Percentiles rank a stretch among this genome's conserved stretches.
These are phyloP conservation scores for Erpornis zantholeuca DNA, from an alignment of 2,113 vertebrate genomes.

Conservation along the genomic window DNA sequence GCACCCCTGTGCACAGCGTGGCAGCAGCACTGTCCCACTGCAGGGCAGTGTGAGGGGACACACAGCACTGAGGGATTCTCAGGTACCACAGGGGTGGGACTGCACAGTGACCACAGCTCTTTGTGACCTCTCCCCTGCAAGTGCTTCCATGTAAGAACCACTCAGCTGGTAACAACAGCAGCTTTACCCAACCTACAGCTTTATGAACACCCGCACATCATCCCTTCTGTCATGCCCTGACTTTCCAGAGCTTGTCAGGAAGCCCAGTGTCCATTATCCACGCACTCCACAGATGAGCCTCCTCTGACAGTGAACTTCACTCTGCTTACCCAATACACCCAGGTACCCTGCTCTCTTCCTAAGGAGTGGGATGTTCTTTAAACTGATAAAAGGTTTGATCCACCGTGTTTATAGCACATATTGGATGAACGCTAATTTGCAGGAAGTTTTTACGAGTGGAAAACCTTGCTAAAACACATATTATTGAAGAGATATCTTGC, in stretches of 20 bases:
- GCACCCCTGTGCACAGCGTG: neutral
- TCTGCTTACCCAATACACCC: neutral
- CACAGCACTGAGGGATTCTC: neutral
- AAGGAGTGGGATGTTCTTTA: neutral
- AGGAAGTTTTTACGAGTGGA: constrained; percentile 65
- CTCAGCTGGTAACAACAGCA: neutral
- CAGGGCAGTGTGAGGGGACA: neutral
- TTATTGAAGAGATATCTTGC: constrained; percentile 61
- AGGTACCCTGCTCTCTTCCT: neutral
- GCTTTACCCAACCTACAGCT: neutral
- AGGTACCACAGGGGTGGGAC: neutral
- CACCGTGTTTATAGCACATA: constrained; percentile 3
- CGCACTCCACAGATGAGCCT: neutral
- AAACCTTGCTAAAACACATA: constrained; percentile 62
- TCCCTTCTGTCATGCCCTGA: neutral
- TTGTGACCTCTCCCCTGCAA: neutral
- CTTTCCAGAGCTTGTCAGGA: neutral
- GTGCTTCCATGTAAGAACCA: neutral
- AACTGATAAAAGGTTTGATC: constrained; percentile 13
- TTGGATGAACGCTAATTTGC: constrained; percentile 56
- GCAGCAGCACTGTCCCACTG: neutral
- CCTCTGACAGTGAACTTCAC: neutral
- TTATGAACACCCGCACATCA: neutral
- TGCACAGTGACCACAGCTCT: neutral
- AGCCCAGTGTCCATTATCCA: neutral